A percentile compares a stretch with the other conserved stretches of the same genome.
These are phyloP conservation scores for Oryzias woworae DNA, from an alignment of 2,113 vertebrate genomes.

Conservation along the genomic window DNA sequence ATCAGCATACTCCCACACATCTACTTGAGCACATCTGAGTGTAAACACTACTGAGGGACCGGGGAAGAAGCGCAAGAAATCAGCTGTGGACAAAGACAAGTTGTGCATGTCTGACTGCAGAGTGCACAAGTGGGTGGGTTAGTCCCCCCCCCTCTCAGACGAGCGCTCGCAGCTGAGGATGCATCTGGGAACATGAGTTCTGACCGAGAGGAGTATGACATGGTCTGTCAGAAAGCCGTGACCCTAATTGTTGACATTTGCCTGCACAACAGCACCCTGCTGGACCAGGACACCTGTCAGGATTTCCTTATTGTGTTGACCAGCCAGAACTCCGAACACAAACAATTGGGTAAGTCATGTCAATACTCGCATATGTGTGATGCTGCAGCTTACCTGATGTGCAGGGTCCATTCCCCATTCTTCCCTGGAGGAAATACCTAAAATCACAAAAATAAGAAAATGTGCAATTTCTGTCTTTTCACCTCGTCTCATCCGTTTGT, in stretches of 20 bases:
- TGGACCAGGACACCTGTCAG: conserved; percentile 78
- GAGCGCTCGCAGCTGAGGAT: conserved; percentile 71
- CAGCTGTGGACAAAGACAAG: conserved; percentile 57
- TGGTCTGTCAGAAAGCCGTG: conserved; percentile 81
- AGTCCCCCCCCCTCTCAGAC: conserved; percentile 66
- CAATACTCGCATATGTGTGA: conserved; percentile 15
- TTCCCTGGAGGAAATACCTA: background rate
- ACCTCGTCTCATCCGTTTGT: conserved; percentile 1
- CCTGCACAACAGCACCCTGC: conserved; percentile 73
- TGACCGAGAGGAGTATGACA: conserved; percentile 77
- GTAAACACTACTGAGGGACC: conserved; percentile 41
- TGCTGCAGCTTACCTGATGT: conserved; percentile 9
- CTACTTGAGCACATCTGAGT: conserved; percentile 16
- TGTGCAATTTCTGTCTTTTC: background rate
- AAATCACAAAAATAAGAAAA: background rate
- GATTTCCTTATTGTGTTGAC: conserved; percentile 76
- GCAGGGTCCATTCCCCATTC: background rate
- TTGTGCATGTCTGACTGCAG: conserved; percentile 53
- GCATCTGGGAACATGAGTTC: conserved; percentile 80
- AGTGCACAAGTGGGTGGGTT: conserved; percentile 49
- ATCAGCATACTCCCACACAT: conserved; percentile 9
- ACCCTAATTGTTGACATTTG: conserved; percentile 82
- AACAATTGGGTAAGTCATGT: conserved; percentile 62
- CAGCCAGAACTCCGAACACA: conserved; percentile 61
- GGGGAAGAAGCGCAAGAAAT: conserved; percentile 43